Conservation (phyloP, 2,888 invertebrate genomes). For the Cosmia pyralina region DNA sequence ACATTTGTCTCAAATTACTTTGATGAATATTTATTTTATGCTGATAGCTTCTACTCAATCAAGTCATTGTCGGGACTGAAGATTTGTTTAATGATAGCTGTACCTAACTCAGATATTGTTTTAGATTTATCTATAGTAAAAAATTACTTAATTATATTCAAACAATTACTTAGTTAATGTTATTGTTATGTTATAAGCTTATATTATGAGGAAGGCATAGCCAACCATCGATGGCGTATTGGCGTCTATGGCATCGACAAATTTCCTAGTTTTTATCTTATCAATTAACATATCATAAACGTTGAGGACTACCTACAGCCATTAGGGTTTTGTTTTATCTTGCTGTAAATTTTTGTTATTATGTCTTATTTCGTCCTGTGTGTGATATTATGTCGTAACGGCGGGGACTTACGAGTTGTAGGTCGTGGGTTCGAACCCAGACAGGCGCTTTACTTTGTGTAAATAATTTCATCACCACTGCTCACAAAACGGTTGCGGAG, state of each 20-base stretch:
- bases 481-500: too few species aligned
- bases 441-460: too few species aligned
- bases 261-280: slow-evolving; percentile 59
- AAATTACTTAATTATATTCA: neutral
- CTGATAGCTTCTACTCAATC: slow-evolving; percentile 33
- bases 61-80: slow-evolving; percentile 26
- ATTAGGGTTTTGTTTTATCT: slow-evolving; percentile 6
- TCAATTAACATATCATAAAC: slow-evolving; percentile 42
- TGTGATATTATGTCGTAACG: too few species aligned
- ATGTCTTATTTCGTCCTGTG: too few species aligned
- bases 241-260: slow-evolving; percentile 43
- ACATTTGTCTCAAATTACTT: slow-evolving; percentile 60
- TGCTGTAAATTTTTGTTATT: neutral
- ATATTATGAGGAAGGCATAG: slow-evolving; percentile 8
- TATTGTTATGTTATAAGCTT: neutral
- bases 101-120: neutral
- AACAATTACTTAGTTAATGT: neutral
- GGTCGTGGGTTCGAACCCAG: too few species aligned
- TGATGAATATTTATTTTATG: slow-evolving; percentile 57
- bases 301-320: slow-evolving; percentile 12
- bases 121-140: neutral
- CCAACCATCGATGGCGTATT: slow-evolving; percentile 36
- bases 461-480: too few species aligned
- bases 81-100: slow-evolving; percentile 18
- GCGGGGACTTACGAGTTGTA: too few species aligned